Base-by-base conservation (phyloP, 2,888 invertebrate genomes). In the Dryobota labecula region DNA sequence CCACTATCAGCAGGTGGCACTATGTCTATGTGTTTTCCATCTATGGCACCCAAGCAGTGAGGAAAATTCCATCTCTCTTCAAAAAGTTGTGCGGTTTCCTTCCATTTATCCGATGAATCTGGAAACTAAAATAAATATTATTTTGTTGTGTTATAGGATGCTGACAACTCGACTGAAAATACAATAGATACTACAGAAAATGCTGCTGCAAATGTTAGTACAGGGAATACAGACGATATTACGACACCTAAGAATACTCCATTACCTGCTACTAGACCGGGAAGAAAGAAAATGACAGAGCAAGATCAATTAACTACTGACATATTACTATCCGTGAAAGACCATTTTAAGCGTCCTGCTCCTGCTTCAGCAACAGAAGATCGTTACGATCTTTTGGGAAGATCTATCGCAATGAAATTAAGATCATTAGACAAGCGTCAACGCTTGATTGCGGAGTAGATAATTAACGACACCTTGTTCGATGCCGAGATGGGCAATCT, bases 381-480 rank as follows among this genome's bases (percentile, higher is more conserved):
- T 18, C 47, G 61, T 33, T 62, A 47, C 47, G 61, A 62, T 36
- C 47, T 62, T 9, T 33, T 47, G 18, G 61, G 61, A 62, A 47
- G 61, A 62, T 36, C 9, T 24, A 24, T 62, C 24, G 61, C 61
- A 11, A 33, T 47, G 0, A 62, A 62, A 36, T 36, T 62, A 47
- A 18, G 61, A 62, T 33, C 47, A 5, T 11, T 62, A 36, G 61
- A 62, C 47, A 62, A 47, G 47, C 47, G 61, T 33, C 47, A 62
- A 47, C 30, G 73, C 30, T 57, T 83, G 45, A 76, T 81, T 54
- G 80, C 78, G 13, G 80, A 83, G 58, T 80, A 82, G 51, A 60
- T 76, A 51, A 83, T 83, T 38, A 82, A 80, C 57, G 80, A 82
- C 62, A 69, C 73, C 33, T 41, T 84, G 20, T 83, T 80, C 49